Base-by-base conservation (phyloP, 2,113 vertebrate genomes). In the Psilopsiagon aurifrons region DNA sequence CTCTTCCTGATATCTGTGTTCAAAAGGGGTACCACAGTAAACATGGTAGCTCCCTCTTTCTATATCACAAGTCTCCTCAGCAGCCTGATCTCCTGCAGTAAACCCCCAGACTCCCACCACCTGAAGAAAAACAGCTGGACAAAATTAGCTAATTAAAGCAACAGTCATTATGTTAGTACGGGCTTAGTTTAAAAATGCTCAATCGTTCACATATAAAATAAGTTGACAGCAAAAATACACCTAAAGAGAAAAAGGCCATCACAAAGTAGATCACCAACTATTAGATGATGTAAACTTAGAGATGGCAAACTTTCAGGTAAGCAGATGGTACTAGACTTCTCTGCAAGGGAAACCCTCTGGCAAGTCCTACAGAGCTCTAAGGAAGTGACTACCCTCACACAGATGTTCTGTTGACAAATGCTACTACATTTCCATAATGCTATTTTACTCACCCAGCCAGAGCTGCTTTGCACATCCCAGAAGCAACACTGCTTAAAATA, bases 291-390 rank as follows among this genome's bases (percentile, higher is more conserved):
- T 14, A 92, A 68, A 62, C 63, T 86, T 41, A 44, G 83, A 84
- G 62, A 92, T 81, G 71, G 96, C 94, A 95, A 70, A 54, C 71
- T 80, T 92, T 95, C 95, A 96, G 88, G 63, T 92, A 83, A 88
- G 59, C 88, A 96, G 88, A 96, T 93, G 88, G 92, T 44, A 77
- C 27, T 13, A 94, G 28, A 63, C 63, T 88, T 70, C 59, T 90
- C 80, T 77, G 79, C 83, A 88, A 0, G 4, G 91, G 88, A 93
- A 94, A 88, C 47, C 92, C 91, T 93, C 86, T 86, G 68, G 80
- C 86, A 92, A 59, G 86, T 88, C 84, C 86, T 83, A 44, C 54
- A 74, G 28, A 70, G 83, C 76, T n/a, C 68, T 54, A 57, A 57
- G 68, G 76, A 93, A 90, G 49, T 31, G 19, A 86, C 79, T 67